Base-by-base conservation (phyloP, 2,797 vertebrate genomes). In the Semaprochilodus insignis region DNA sequence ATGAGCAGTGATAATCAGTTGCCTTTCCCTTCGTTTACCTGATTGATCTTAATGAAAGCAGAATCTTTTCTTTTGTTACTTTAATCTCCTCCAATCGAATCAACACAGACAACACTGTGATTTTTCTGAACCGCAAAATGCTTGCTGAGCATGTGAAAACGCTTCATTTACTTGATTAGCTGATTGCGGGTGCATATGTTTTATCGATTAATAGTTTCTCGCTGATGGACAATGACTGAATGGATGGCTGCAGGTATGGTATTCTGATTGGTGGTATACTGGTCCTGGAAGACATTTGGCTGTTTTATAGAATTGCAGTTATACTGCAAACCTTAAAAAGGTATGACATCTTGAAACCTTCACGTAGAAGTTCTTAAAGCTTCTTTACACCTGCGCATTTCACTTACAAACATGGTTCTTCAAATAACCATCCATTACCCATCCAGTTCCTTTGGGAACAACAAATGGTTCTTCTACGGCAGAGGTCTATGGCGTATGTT, bases 121-220 rank as follows among this genome's bases (percentile, higher is more conserved):
- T 72, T 71, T 51, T 36, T 60, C 36, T 51, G 52, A 80, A 16
- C 34, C 52, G 48, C 31, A 11, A 1, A 67, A 48, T n/a, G 74
- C 62, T 65, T 69, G 62, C 55, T 67, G 52, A 16, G 52, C 7
- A 57, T 67, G 34, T 48, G 40, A 63, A 67, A 67, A 25, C n/a
- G 13, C 62, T 23, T n/a, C 34, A 44, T 13, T 16, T 15, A 10
- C 27, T 62, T 5, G 80, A 81, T 67, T 34, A 74, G 48, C 51
- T 81, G 80, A 81, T 75, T 54, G 48, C 57, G 17, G 66, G 74
- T 40, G 65, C 66, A 70, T 77, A 70, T 51, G 65, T 40, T 23
- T n/a, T 81, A 66, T 25, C 13, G 34, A 81, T 81, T 27, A 81
- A 48, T 52, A 59, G 52, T 3, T 69, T 34, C 59, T 81, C 23